Evolutionary conservation across 2,888 invertebrate species (phyloP).

Genomic region (Malthinus seriepunctatus): DNA sequence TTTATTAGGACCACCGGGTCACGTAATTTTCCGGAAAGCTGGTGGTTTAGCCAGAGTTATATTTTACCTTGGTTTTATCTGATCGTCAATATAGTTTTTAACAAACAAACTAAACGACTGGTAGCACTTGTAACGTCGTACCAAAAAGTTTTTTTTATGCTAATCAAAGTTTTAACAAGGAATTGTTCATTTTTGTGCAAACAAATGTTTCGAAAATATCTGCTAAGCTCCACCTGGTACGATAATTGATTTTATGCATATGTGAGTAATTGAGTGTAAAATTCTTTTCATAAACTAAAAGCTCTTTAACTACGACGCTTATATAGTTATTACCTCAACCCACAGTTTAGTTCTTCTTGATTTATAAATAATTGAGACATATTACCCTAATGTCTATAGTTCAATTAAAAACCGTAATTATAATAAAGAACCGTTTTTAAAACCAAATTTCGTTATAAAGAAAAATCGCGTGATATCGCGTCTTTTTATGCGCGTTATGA

Average conservation of each 20-base stretch:
- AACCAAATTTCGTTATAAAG: conserved; percentile 3
- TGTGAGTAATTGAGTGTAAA: neutral
- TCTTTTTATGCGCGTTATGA: conserved; percentile 17
- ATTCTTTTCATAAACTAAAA: neutral
- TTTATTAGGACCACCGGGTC: no score
- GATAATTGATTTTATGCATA: conserved; percentile 19
- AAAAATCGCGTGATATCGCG: conserved; percentile 23
- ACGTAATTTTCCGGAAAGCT: no score
- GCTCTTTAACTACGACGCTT: neutral
- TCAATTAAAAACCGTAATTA: no score
- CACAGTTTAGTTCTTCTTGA: no score
- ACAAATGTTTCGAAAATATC: neutral
- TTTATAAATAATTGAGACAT: no score
- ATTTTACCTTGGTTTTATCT: no score
- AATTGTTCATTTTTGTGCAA: neutral
- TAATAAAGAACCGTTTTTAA: neutral
- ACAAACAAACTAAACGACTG: no score
- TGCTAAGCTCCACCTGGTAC: conserved; percentile 14
- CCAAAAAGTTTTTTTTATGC: neutral
- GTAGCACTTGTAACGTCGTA: no score
- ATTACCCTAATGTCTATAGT: no score
- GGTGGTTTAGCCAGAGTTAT: no score
- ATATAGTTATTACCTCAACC: no score
- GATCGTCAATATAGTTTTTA: no score
- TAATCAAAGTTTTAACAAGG: neutral